These are phyloP conservation scores for Tragelaphus eurycerus DNA, from an alignment of 2,797 vertebrate genomes.

Conservation along the genomic window DNA sequence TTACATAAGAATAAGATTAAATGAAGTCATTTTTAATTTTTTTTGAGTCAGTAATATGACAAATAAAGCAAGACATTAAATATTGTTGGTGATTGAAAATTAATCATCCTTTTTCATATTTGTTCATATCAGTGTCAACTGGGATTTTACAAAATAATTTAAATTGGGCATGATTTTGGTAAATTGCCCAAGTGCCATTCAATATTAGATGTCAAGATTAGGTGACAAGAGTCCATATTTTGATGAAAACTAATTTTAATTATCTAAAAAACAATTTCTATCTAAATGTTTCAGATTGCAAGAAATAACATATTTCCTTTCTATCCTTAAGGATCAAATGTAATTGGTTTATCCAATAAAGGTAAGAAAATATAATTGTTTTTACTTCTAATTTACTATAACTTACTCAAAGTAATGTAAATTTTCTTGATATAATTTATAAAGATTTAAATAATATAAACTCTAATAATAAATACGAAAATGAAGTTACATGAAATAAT, in stretches of 20 bases:
- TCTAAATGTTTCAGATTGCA: neutral
- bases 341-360: neutral
- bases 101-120: neutral
- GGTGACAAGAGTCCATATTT: neutral
- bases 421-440: neutral
- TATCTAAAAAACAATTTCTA: neutral
- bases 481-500: neutral
- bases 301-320: neutral
- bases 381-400: neutral
- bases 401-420: neutral
- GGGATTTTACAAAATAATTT: constrained; percentile 9
- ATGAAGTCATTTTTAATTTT: too few species aligned
- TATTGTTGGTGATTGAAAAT: neutral
- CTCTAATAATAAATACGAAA: neutral
- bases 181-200: neutral
- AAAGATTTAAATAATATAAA: neutral
- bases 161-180: neutral
- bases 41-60: neutral
- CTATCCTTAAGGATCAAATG: neutral
- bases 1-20: neutral
- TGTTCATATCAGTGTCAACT: neutral
- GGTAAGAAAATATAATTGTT: neutral
- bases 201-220: neutral
- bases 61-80: neutral
- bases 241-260: constrained; percentile 26